Evolutionary conservation across 2,113 vertebrate species (phyloP).

Genomic region (Emydura subglobosa): DNA sequence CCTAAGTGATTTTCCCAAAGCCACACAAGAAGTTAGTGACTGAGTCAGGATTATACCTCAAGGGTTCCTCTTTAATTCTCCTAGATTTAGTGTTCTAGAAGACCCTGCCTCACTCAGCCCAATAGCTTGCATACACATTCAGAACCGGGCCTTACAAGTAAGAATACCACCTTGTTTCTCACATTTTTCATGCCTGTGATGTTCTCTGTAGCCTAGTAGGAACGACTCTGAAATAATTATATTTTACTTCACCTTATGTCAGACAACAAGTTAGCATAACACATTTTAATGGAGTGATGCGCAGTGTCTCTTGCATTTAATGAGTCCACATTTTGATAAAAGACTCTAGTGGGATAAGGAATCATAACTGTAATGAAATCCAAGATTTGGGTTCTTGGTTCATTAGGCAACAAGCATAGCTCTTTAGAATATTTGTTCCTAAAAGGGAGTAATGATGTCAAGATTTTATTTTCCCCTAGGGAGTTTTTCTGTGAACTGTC

Average conservation of each 20-base stretch:
- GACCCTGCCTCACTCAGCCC: neutral
- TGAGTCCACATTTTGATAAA: slow-evolving; percentile 77
- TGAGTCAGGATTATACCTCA: neutral
- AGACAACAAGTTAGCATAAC: slow-evolving; percentile 73
- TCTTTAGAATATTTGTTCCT: slow-evolving; percentile 69
- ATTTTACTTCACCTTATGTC: slow-evolving; percentile 67
- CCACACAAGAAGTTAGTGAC: neutral
- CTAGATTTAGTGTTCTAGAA: neutral
- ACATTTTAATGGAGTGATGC: slow-evolving; percentile 73
- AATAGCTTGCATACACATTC: neutral
- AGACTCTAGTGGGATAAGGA: slow-evolving; percentile 76
- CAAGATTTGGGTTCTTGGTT: slow-evolving; percentile 76
- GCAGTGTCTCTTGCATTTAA: slow-evolving; percentile 75
- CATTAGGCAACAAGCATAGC: slow-evolving; percentile 78
- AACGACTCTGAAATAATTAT: slow-evolving; percentile 69
- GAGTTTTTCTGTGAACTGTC: slow-evolving; percentile 58
- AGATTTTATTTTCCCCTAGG: slow-evolving; percentile 50
- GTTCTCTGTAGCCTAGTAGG: slow-evolving; percentile 34
- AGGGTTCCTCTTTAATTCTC: neutral
- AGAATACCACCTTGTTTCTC: neutral
- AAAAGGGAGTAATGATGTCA: slow-evolving; percentile 65
- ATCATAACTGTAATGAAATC: slow-evolving; percentile 79
- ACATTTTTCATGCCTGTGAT: slow-evolving; percentile 22
- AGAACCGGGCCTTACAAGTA: slow-evolving; percentile 7
- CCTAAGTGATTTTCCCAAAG: neutral